Conservation (phyloP, 53 echinoderm and acorn worm species). For the Temnopleurus reevesii region DNA sequence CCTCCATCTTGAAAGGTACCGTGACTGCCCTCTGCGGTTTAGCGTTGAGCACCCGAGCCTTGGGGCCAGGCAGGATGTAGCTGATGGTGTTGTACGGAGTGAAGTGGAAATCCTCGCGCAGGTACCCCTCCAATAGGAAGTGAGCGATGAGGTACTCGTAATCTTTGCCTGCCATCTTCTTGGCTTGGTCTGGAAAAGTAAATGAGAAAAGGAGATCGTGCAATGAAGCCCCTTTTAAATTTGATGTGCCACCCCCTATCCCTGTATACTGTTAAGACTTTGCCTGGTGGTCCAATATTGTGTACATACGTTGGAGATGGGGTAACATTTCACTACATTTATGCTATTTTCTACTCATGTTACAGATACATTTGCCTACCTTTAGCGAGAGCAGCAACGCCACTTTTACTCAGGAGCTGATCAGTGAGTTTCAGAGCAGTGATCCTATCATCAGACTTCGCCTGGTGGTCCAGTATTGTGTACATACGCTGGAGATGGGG, state of each 20-base stretch:
- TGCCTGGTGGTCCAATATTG: too few species aligned
- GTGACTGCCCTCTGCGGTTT: slow-evolving; percentile 52
- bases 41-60: slow-evolving; percentile 45
- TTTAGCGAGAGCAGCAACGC: slow-evolving; percentile 30
- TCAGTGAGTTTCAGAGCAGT: slow-evolving; percentile 78
- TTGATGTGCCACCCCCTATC: too few species aligned
- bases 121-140: slow-evolving; percentile 84
- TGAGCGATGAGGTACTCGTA: slow-evolving; percentile 71
- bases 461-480: slow-evolving; percentile 56
- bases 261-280: too few species aligned
- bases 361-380: not conserved
- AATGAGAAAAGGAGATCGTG: not conserved
- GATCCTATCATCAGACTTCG: slow-evolving; percentile 58
- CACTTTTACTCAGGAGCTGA: slow-evolving; percentile 54
- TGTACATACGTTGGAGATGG: too few species aligned
- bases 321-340: too few species aligned
- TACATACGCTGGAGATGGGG: slow-evolving; percentile 41
- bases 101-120: slow-evolving; percentile 93
- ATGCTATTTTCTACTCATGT: too few species aligned
- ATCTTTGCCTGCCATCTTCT: slow-evolving; percentile 29
- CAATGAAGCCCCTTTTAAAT: too few species aligned
- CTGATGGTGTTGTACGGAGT: slow-evolving; percentile 97
- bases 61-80: slow-evolving; percentile 85
- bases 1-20: slow-evolving; percentile 15
- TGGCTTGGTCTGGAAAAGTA: slow-evolving; percentile 1